Evolutionary conservation across 1,140 invertebrate species (phyloP).

Genomic region (Temnothorax longispinosus): DNA sequence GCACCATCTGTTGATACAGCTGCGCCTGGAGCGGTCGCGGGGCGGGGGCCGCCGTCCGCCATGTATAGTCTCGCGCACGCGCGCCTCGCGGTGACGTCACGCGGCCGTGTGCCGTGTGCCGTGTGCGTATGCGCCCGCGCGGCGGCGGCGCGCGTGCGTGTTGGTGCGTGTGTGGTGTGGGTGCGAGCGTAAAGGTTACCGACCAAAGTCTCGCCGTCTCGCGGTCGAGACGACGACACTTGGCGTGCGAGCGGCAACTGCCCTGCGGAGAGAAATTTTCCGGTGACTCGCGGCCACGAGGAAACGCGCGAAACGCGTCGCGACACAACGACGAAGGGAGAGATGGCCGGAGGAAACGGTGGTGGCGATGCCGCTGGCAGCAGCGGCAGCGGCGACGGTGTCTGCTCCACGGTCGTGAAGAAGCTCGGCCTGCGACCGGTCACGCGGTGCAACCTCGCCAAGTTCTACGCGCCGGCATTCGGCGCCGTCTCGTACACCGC

Average conservation of each 20-base stretch:
- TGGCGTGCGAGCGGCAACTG: not conserved
- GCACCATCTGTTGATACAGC: too few species aligned
- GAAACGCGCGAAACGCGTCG: not conserved
- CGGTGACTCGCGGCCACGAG: not conserved
- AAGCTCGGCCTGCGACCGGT: slow-evolving; percentile 87
- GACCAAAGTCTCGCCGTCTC: not conserved
- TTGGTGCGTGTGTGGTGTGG: not conserved
- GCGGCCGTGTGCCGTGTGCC: too few species aligned
- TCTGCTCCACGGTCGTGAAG: slow-evolving; percentile 62
- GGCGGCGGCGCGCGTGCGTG: not conserved
- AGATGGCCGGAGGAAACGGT: slow-evolving; percentile 73
- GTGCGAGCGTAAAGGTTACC: not conserved
- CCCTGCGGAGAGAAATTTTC: too few species aligned
- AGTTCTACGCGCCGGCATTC: slow-evolving; percentile 88
- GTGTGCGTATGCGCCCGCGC: too few species aligned
- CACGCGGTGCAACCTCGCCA: slow-evolving; percentile 87
- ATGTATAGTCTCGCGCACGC: too few species aligned
- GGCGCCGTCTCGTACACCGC: slow-evolving; percentile 88
- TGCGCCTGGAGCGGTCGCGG: too few species aligned
- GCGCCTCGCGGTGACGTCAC: too few species aligned
- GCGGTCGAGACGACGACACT: not conserved
- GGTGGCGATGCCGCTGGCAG: slow-evolving; percentile 18
- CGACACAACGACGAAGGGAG: not conserved
- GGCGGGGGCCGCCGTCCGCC: too few species aligned
- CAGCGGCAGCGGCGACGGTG: slow-evolving; percentile 24